phyloP scores from a whole-genome alignment of 2,113 vertebrate genomes.

The Misgurnus mizolepis region DNA sequence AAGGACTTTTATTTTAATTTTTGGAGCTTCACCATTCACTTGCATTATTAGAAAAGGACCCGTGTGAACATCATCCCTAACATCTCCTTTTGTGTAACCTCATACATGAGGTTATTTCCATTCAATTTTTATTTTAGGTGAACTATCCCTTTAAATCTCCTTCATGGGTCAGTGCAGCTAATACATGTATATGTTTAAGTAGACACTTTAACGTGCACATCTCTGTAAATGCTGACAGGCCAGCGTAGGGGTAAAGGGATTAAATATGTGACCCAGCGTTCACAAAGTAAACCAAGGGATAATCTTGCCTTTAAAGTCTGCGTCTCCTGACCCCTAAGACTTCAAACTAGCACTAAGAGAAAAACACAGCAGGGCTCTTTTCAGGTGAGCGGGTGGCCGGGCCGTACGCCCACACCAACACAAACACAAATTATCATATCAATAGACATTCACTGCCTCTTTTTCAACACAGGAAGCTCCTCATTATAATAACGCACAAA shows the following conservation, averaged over 20 bases:
- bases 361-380: slow-evolving; percentile 44
- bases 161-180: not conserved
- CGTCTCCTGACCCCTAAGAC: slow-evolving; percentile 56
- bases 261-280: slow-evolving; percentile 54
- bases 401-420: slow-evolving; percentile 20
- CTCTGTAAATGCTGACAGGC: slow-evolving; percentile 53
- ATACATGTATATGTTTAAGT: not conserved
- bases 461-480: slow-evolving; percentile 29
- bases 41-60: not conserved
- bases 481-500: not conserved
- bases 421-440: slow-evolving; percentile 47
- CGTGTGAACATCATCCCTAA: not conserved
- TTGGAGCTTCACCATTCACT: not conserved
- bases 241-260: slow-evolving; percentile 64
- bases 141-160: not conserved
- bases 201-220: slow-evolving; percentile 1
- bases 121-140: not conserved
- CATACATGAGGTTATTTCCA: no score
- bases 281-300: slow-evolving; percentile 58
- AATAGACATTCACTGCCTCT: slow-evolving; percentile 34
- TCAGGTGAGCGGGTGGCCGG: slow-evolving; percentile 47
- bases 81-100: no score
- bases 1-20: no score
- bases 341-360: slow-evolving; percentile 53
- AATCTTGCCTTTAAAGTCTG: slow-evolving; percentile 58